Evolutionary conservation across 2,113 vertebrate genomes (phyloP).

Genomic region (Calyptomena viridis): DNA sequence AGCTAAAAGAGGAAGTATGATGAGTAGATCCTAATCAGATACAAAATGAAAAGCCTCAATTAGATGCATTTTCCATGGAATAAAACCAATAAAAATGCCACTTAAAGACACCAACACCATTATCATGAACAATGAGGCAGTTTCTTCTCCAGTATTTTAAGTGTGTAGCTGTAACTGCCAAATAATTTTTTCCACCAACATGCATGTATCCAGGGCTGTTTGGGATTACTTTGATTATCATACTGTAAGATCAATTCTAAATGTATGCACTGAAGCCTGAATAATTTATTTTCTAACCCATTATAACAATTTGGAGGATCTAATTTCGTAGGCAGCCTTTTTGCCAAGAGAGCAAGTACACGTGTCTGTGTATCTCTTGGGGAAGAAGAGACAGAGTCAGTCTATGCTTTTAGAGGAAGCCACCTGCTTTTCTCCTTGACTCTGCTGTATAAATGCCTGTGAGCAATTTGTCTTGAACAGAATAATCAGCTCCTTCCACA

Average conservation of each 20-base stretch:
- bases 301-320: slow-evolving; percentile 44
- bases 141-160: slow-evolving; percentile 21
- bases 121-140: slow-evolving; percentile 46
- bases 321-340: not conserved
- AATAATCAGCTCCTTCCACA: not conserved
- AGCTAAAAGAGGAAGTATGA: not conserved
- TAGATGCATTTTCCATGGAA: slow-evolving; percentile 23
- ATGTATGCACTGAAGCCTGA: slow-evolving; percentile 14
- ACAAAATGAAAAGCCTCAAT: not conserved
- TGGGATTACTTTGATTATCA: slow-evolving; percentile 48
- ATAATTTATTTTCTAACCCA: slow-evolving; percentile 58
- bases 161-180: not conserved
- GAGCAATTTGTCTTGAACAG: not conserved
- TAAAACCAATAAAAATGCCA: slow-evolving; percentile 1
- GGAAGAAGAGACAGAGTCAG: not conserved
- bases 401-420: not conserved
- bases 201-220: not conserved
- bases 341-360: not conserved
- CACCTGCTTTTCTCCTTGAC: not conserved
- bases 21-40: not conserved
- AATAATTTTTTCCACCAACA: slow-evolving; percentile 11
- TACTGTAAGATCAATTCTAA: slow-evolving; percentile 47
- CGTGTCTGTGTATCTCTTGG: not conserved
- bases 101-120: not conserved
- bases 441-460: not conserved